Evolutionary conservation across 2,888 invertebrate genomes (phyloP).

Genomic region (Polyommatus icarus): DNA sequence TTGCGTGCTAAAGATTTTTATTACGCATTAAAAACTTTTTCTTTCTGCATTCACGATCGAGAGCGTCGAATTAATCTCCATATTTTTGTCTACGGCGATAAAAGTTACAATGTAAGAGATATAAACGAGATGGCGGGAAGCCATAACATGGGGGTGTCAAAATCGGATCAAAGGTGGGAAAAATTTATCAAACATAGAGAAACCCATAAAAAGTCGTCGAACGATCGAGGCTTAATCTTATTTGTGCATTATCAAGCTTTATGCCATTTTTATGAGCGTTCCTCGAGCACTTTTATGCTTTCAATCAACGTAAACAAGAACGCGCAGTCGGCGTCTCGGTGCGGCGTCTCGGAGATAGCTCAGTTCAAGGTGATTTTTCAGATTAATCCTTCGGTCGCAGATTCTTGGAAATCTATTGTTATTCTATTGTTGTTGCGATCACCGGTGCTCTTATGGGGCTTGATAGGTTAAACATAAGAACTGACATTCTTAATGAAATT

Average conservation of each 20-base stretch:
- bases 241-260: conserved; percentile 23
- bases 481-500: too few relatives aligned
- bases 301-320: conserved; percentile 17
- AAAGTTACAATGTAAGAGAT: not conserved
- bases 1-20: not conserved
- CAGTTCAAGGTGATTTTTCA: not conserved
- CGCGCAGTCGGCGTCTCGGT: not conserved
- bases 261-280: conserved; percentile 26
- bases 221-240: conserved; percentile 22
- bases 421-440: too few relatives aligned
- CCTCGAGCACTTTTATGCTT: conserved; percentile 8
- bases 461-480: too few relatives aligned
- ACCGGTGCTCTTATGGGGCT: too few relatives aligned
- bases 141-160: not conserved
- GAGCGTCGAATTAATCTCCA: not conserved
- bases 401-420: too few relatives aligned
- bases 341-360: not conserved
- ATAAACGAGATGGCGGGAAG: not conserved
- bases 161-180: conserved; percentile 25
- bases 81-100: not conserved
- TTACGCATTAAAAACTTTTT: not conserved
- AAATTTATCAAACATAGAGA: conserved; percentile 20
- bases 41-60: not conserved
- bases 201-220: conserved; percentile 17
- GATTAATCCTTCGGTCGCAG: not conserved